A percentile compares a stretch with the other conserved stretches of the same genome.
These are phyloP conservation scores for Prenolepis imparis DNA, from an alignment of 2,888 invertebrate species.

Conservation along the genomic window DNA sequence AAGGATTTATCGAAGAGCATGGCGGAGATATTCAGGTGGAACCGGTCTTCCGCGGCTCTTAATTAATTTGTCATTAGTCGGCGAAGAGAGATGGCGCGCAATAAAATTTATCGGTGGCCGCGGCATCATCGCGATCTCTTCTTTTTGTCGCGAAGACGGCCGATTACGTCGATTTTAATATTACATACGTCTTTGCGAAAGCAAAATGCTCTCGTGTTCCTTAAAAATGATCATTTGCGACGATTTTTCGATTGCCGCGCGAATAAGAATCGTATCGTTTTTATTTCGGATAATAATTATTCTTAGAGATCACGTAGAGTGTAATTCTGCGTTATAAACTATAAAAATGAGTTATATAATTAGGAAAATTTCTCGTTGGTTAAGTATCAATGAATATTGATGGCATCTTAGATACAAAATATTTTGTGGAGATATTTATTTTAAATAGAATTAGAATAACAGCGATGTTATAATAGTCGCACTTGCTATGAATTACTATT, in stretches of 20 bases:
- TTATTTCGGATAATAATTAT: not conserved
- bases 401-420: not conserved
- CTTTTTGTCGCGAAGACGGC: conserved; percentile 38
- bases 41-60: conserved; percentile 76
- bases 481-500: not conserved
- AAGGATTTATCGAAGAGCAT: conserved; percentile 64
- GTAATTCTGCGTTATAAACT: not conserved
- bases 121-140: conserved; percentile 38
- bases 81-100: conserved; percentile 68
- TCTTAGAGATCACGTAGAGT: not conserved
- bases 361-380: not conserved
- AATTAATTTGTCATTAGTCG: conserved; percentile 81
- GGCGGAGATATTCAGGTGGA: conserved; percentile 62
- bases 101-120: conserved; percentile 72
- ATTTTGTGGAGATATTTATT: not conserved
- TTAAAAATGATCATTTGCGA: not conserved
- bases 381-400: not conserved
- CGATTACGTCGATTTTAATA: conserved; percentile 56
- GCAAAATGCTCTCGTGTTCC: not conserved
- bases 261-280: not conserved
- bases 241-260: not conserved
- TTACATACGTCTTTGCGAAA: not conserved
- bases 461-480: not conserved
- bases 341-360: not conserved
- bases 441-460: not conserved